Evolutionary conservation across 2,113 vertebrate species (phyloP), one percentile per base, ranked within the genome.

Genomic region (Gymnocephalus cernua): DNA sequence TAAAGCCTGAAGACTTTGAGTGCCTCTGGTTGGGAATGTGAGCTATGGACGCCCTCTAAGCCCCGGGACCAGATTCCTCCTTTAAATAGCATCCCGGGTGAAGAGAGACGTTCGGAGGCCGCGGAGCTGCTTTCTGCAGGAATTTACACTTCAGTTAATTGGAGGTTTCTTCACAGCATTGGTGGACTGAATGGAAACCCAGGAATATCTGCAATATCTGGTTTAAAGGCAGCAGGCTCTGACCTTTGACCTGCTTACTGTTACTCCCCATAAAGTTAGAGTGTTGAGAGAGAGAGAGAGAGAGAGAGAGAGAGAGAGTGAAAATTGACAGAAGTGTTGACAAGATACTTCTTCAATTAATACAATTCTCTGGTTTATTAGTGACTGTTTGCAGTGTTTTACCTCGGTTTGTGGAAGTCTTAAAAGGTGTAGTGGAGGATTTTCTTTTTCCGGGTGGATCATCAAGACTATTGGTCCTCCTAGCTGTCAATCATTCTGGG

Each of bases 71-170:
- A 69, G 80, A 88, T 88, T 77, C 72, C 82, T 56, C 27, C 84
- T 75, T 79, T 74, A 56, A 90, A 90, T 91, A 92, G 86, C 18
- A 1, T 69, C 27, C 18, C 38, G 76, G 25, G 85, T 59, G 78
- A 85, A 86, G 65, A 88, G 77, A 87, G 88, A 83, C 0, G 25
- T 74, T 29, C 61, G 51, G 69, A 78, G 74, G 59, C 50, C 45
- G 13, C 35, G 0, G 66, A 69, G 79, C 44, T 61, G 65, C 78
- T 88, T 83, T 82, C 74, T 79, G 48, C 18, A 54, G 74, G 83
- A 73, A 89, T 88, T 82, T 80, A 86, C 85, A 86, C 87, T 70
- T 73, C 4, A 2, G 38, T 77, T 88, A 80, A 85, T 85, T 85
- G 54, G 56, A 50, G 13, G 38, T 78, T 78, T 73, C 78, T 83